A percentile compares a stretch with the other conserved stretches of the same genome.
phyloP scores from a whole-genome alignment of 2,113 vertebrate species.

The Lophura nycthemera region DNA sequence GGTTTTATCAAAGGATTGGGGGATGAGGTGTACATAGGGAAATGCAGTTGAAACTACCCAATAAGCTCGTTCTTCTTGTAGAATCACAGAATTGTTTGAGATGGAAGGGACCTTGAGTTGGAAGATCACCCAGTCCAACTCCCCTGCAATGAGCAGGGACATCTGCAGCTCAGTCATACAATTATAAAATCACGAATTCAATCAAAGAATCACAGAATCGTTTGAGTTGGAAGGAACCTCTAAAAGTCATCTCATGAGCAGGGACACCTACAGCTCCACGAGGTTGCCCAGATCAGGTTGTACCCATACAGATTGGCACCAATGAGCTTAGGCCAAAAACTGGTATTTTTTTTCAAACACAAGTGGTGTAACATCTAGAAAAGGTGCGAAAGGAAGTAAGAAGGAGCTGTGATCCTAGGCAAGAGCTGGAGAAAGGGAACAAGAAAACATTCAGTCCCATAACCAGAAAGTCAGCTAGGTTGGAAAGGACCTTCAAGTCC shows the following conservation, averaged over 20 bases:
- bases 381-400: not conserved
- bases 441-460: not conserved
- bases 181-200: too few species aligned
- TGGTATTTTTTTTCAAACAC: fast-evolving
- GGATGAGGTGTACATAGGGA: not conserved
- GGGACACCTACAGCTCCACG: not conserved
- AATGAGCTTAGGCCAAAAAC: not conserved
- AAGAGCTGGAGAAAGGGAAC: not conserved
- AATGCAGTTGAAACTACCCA: not conserved
- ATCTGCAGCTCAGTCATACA: too few species aligned
- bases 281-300: not conserved
- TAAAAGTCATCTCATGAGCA: too few species aligned
- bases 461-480: not conserved
- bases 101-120: too few species aligned
- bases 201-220: too few species aligned
- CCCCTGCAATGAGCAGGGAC: too few species aligned
- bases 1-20: fast-evolving
- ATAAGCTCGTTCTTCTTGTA: fast-evolving
- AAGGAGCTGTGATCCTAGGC: fast-evolving
- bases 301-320: not conserved
- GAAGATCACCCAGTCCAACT: too few species aligned
- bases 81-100: too few species aligned
- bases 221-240: too few species aligned
- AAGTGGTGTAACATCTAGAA: not conserved
- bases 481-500: not conserved